phyloP scores from a whole-genome alignment of 2,797 vertebrate genomes.

The Erethizon dorsatum region DNA sequence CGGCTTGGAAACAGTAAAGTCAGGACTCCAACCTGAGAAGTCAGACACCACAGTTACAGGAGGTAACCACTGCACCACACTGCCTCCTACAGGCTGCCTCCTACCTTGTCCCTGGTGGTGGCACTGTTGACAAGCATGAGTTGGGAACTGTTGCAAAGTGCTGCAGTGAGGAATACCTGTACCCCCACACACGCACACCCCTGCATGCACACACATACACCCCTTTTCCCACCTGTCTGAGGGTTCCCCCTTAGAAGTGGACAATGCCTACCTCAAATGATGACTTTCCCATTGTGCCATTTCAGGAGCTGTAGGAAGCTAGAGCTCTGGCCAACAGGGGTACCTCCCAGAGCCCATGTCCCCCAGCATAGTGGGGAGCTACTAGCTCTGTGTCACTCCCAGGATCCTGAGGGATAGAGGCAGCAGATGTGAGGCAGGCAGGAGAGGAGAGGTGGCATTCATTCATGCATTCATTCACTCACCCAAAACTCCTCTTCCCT shows the following conservation, averaged over 20 bases:
- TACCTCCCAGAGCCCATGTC: not conserved
- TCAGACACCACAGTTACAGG: not conserved
- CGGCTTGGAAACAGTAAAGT: not conserved
- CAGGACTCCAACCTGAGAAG: not conserved
- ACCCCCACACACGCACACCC: no score
- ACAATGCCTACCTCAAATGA: not conserved
- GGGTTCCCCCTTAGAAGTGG: not conserved
- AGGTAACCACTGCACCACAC: not conserved
- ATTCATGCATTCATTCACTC: not conserved
- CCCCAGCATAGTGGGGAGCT: not conserved
- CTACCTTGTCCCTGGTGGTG: not conserved
- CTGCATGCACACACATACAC: not conserved
- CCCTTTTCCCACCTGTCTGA: not conserved
- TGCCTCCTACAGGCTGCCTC: not conserved
- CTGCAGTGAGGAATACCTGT: no score
- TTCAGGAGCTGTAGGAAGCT: not conserved
- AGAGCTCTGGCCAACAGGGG: no score
- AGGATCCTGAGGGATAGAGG: accelerated
- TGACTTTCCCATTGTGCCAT: not conserved
- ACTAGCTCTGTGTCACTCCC: not conserved
- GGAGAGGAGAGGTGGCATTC: not conserved
- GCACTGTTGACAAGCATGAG: not conserved
- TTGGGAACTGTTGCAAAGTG: not conserved
- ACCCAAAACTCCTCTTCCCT: not conserved
- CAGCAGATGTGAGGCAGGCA: not conserved